Base-by-base conservation (phyloP, 2,113 vertebrate genomes). In the Rhinogobius similis region DNA sequence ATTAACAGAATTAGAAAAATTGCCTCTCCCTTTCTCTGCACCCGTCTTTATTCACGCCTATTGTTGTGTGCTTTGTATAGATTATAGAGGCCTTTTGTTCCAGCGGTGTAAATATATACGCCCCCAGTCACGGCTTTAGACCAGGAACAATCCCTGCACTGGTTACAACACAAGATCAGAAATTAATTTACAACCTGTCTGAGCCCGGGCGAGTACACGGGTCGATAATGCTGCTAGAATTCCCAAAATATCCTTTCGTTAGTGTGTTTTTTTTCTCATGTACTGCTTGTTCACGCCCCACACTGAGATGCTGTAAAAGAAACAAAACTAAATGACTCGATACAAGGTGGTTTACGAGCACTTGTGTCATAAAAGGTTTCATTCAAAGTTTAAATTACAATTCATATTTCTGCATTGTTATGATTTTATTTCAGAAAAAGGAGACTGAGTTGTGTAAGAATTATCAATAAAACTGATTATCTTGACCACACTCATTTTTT, bases 1-100 rank as follows among this genome's bases (percentile, higher is more conserved):
- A 96, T 98, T 97, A 98, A 95, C 93, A 90, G 94, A 96, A 94
- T 96, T 95, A 95, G 94, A 96, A 94, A 96, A 96, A 96, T 95
- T 93, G 94, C 94, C 91, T 93, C 90, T 92, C 92, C 88, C 88
- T 94, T 94, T 94, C 92, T 92, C 81, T 81, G 92, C 94, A 88
- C 95, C 94, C 91, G 89, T 91, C 93, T 95, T 96, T 93, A 96
- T 93, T 93, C 95, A 96, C 88, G 94, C 94, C 93, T 92, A 92
- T 96, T 94, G 92, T 94, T 95, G 93, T 91, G 82, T 87, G 93
- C 95, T 96, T 94, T 96, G 96, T 96, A 93, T 93, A 89, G 93
- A 94, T 94, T 95, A 96, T 92, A 90, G 86, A 78, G 61, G 88
- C 90, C 95, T 26, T 96, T 98, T 98, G 96, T 98, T 97, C 94